A percentile compares a stretch with the other conserved stretches of the same genome.
Evolutionary conservation across 2,113 vertebrate genomes (phyloP).

Genomic region (Brachypodius melanocephalos): DNA sequence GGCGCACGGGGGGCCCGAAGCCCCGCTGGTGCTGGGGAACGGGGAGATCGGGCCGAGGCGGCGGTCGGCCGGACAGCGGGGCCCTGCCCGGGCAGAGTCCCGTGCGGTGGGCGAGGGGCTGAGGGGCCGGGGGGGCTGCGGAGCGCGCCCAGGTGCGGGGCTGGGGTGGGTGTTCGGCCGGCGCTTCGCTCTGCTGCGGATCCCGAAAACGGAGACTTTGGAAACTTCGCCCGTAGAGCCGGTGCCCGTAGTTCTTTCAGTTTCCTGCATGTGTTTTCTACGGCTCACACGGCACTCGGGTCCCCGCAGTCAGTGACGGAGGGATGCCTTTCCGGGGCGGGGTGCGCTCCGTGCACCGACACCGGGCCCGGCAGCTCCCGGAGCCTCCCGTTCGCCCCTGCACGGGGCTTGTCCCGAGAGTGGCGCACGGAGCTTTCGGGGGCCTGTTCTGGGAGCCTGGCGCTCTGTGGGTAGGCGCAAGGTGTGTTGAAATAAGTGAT

Average conservation of each 20-base stretch:
- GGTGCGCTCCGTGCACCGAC: not conserved
- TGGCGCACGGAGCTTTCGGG: accelerated
- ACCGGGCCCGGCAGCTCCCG: not conserved
- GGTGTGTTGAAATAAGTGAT: accelerated
- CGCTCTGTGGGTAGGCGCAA: accelerated
- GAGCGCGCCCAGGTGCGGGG: not conserved
- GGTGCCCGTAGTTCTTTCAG: accelerated
- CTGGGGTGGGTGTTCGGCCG: accelerated
- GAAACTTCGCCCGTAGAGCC: accelerated
- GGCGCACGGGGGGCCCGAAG: not conserved
- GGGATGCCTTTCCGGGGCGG: not conserved
- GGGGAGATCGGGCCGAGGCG: not conserved
- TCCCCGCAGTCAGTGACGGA: not conserved
- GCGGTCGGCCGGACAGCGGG: not conserved
- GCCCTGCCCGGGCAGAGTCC: accelerated
- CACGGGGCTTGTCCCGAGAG: accelerated
- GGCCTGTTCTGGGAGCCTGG: not conserved
- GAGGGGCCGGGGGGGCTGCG: not conserved
- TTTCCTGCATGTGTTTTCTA: accelerated
- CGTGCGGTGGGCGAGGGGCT: not conserved
- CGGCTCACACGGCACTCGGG: accelerated
- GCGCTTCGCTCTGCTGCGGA: not conserved
- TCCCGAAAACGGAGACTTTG: accelerated
- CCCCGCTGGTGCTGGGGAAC: not conserved
- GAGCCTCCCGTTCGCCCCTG: too few species aligned